Evolutionary conservation across 2,113 vertebrate genomes (phyloP).

Genomic region (Mirounga angustirostris): DNA sequence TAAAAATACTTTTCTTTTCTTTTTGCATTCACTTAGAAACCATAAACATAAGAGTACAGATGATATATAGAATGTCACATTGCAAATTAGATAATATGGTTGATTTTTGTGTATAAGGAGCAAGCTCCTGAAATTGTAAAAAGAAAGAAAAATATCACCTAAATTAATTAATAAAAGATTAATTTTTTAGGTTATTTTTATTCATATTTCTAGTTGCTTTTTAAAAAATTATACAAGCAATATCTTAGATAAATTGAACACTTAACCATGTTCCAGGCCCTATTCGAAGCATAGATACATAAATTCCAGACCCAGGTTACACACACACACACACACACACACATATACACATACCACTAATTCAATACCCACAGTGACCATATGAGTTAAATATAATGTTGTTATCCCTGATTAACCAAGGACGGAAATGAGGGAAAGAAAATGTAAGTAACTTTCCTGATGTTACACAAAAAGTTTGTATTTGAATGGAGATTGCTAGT

Average conservation of each 20-base stretch:
- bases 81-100: neutral
- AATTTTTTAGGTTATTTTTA: neutral
- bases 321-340: neutral
- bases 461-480: neutral
- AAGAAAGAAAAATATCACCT: neutral
- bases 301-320: neutral
- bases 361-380: neutral
- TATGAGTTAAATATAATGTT: neutral
- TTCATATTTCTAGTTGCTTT: neutral
- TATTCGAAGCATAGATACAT: neutral
- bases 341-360: neutral
- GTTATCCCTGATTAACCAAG: neutral
- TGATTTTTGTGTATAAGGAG: neutral
- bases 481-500: neutral
- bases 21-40: neutral
- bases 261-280: neutral
- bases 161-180: neutral
- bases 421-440: neutral
- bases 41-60: neutral
- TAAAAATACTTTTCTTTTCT: neutral
- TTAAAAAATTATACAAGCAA: neutral
- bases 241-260: neutral
- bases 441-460: neutral
- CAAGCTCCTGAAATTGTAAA: neutral
- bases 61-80: neutral